These are phyloP conservation scores for Tangara arthus DNA, from an alignment of 2,797 vertebrate species.

Conservation along the genomic window DNA sequence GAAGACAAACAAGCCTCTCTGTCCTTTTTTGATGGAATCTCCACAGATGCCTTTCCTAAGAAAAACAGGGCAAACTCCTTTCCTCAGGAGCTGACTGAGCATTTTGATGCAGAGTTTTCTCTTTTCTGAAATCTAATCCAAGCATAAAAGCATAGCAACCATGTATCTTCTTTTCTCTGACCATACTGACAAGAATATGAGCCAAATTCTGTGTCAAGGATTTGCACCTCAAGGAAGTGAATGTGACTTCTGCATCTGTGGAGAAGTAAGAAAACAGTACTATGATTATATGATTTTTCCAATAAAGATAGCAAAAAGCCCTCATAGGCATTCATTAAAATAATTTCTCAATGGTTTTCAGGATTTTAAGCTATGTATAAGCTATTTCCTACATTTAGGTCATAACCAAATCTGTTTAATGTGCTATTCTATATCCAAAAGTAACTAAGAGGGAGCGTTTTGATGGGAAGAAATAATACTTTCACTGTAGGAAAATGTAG, in stretches of 20 bases:
- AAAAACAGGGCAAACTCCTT: not conserved
- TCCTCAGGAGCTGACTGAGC: not conserved
- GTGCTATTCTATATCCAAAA: not conserved
- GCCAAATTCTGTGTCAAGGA: not conserved
- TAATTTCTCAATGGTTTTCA: not conserved
- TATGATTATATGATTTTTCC: not conserved
- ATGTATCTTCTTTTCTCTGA: not conserved
- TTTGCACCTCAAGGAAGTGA: not conserved
- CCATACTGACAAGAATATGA: not conserved
- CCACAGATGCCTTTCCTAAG: not conserved
- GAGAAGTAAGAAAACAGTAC: not conserved
- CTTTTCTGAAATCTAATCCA: conserved; percentile 14
- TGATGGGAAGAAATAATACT: not conserved
- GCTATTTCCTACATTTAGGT: not conserved
- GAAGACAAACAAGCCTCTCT: conserved; percentile 29
- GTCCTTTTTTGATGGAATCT: not conserved
- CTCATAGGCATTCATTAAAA: not conserved
- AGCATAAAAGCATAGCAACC: not conserved
- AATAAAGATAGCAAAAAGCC: not conserved
- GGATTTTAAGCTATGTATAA: not conserved
- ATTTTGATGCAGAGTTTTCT: not conserved
- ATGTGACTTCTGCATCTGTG: not conserved
- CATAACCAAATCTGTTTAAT: not conserved
- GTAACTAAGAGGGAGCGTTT: not conserved
- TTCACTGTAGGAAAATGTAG: not conserved